Conservation (phyloP, 1,140 invertebrate genomes). For the Globodera ellingtonae region DNA sequence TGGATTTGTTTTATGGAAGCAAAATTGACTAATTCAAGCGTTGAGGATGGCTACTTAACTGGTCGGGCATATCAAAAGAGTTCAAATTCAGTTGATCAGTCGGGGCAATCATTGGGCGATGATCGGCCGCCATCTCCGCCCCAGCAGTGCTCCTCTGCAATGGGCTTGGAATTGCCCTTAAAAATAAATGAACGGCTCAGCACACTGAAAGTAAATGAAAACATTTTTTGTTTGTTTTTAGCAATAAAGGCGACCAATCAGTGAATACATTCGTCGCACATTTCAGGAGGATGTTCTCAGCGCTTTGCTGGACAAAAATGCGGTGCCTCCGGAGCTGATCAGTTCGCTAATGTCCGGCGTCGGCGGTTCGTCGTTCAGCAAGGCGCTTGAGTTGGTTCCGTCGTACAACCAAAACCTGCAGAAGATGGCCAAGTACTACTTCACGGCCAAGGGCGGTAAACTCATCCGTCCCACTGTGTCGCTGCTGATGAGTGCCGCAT, state of each 20-base stretch:
- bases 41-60: too few species aligned
- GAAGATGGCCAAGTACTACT: constrained; percentile 62
- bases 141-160: background rate
- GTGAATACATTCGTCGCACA: too few species aligned
- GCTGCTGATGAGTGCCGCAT: constrained; percentile 59
- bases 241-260: too few species aligned
- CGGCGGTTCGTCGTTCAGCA: constrained; percentile 9
- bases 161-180: background rate
- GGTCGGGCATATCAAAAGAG: too few species aligned
- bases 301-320: constrained; percentile 27
- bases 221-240: background rate
- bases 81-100: too few species aligned
- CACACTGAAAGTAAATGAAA: background rate
- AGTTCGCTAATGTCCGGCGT: constrained; percentile 3
- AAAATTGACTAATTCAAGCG: too few species aligned
- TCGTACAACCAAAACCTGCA: constrained; percentile 47
- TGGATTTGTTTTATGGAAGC: too few species aligned
- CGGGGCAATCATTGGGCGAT: background rate
- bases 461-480: constrained; percentile 58
- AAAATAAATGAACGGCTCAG: background rate
- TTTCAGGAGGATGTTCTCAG: constrained; percentile 34
- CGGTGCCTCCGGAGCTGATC: background rate
- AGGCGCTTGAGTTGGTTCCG: constrained; percentile 21
- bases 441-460: constrained; percentile 58
- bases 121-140: background rate